Percentiles rank a stretch among this genome's conserved stretches.
Conservation (phyloP, 2,797 vertebrate genomes). For the Cossypha caffra region DNA sequence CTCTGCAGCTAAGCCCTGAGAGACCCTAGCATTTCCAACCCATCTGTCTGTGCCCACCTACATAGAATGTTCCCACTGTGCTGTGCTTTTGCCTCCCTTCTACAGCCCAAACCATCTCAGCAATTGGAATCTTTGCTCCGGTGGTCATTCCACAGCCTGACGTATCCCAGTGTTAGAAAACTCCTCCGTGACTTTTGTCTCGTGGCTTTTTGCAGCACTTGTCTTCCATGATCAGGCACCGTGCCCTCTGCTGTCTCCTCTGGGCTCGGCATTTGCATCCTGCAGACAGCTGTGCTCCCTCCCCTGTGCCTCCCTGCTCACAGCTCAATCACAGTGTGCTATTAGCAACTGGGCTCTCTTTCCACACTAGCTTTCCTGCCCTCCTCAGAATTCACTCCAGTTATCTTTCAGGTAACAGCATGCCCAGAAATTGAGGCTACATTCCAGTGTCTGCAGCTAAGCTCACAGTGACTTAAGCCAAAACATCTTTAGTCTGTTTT, state of each 20-base stretch:
- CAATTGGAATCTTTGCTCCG: neutral
- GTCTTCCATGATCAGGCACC: accelerated
- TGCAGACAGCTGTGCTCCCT: neutral
- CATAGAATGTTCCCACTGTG: neutral
- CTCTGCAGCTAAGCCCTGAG: neutral
- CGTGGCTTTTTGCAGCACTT: accelerated
- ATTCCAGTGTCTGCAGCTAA: constrained; percentile 6
- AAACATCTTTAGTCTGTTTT: neutral
- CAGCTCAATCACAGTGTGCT: neutral
- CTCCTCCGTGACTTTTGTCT: neutral
- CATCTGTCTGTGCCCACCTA: neutral
- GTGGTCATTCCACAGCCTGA: neutral
- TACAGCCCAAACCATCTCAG: neutral
- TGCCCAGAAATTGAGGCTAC: constrained; percentile 46
- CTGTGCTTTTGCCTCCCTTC: neutral
- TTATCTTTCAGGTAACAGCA: constrained; percentile 38
- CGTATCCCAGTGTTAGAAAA: neutral
- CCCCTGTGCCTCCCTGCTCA: accelerated
- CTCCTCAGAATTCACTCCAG: constrained; percentile 26
- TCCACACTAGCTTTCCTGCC: neutral
- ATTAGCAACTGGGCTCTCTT: neutral
- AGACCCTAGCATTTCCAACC: neutral
- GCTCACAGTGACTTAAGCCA: constrained; percentile 24
- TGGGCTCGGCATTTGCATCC: accelerated
- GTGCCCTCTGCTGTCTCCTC: neutral